Evolutionary conservation across 2,113 vertebrate genomes (phyloP).

Genomic region (Glaucomys volans): DNA sequence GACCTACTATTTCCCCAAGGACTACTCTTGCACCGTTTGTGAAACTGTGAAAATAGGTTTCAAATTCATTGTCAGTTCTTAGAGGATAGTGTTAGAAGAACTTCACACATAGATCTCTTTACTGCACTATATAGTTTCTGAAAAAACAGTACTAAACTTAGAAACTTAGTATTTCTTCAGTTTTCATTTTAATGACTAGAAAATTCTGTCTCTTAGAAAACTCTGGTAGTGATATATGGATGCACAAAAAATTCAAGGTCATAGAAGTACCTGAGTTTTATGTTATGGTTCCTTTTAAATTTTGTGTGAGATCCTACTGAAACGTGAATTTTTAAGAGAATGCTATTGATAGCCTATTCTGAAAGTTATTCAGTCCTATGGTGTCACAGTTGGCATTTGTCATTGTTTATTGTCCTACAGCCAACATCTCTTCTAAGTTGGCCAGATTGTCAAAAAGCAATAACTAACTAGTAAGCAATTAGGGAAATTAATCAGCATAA

Average conservation of each 20-base stretch:
- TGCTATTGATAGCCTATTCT: not conserved
- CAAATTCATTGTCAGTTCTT: conserved; percentile 20
- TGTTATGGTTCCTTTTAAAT: not conserved
- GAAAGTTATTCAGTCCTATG: not conserved
- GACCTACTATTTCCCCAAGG: conserved; percentile 53
- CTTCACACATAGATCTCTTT: conserved; percentile 29
- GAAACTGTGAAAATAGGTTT: conserved; percentile 54
- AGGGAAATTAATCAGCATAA: not conserved
- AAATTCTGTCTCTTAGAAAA: not conserved
- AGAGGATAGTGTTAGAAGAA: not conserved
- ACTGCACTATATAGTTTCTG: not conserved
- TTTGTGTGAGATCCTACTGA: not conserved
- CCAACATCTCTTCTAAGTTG: not conserved
- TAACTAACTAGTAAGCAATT: not conserved
- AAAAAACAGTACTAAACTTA: not conserved
- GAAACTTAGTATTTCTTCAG: not conserved
- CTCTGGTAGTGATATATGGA: not conserved
- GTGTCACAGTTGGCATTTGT: not conserved
- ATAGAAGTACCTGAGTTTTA: not conserved
- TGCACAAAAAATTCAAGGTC: not conserved
- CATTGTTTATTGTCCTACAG: not conserved
- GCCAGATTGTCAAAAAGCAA: not conserved
- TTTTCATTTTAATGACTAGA: not conserved
- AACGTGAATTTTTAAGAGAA: not conserved
- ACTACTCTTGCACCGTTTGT: conserved; percentile 38